A percentile compares a stretch with the other conserved stretches of the same genome.
Conservation (phyloP, 2,113 vertebrate genomes). For the Plestiodon gilberti region DNA sequence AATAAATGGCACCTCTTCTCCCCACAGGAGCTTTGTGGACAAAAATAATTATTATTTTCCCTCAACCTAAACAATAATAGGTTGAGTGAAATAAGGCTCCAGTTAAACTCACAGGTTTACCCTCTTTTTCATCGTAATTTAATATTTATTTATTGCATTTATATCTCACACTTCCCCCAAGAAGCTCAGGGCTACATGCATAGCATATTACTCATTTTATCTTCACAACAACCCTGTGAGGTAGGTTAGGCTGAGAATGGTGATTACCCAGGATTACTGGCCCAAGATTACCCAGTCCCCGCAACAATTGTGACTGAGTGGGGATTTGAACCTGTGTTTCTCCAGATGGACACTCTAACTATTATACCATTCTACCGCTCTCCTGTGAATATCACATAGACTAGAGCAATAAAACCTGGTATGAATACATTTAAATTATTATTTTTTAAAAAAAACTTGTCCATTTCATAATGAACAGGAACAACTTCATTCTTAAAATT, state of each 20-base stretch:
- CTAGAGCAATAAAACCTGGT: not conserved
- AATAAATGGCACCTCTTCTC: not conserved
- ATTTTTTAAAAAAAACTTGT: too few species aligned
- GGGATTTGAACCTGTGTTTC: not conserved
- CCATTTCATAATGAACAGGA: not conserved
- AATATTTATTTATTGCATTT: not conserved
- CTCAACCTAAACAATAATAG: not conserved
- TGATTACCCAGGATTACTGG: too few species aligned
- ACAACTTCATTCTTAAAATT: too few species aligned
- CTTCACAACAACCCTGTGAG: not conserved
- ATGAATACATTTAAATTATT: not conserved
- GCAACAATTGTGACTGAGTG: not conserved
- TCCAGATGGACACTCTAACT: not conserved
- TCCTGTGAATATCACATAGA: not conserved
- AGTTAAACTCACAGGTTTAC: not conserved
- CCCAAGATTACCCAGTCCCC: not conserved
- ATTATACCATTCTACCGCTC: not conserved
- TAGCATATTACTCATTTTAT: not conserved
- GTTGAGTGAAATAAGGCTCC: not conserved
- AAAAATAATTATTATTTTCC: conserved; percentile 13
- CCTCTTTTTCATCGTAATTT: not conserved
- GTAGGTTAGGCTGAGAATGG: not conserved
- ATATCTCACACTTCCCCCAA: not conserved
- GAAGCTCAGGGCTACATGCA: not conserved
- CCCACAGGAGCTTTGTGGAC: not conserved